Conservation (phyloP, 2,113 vertebrate genomes). For the Myotis lucifugus region DNA sequence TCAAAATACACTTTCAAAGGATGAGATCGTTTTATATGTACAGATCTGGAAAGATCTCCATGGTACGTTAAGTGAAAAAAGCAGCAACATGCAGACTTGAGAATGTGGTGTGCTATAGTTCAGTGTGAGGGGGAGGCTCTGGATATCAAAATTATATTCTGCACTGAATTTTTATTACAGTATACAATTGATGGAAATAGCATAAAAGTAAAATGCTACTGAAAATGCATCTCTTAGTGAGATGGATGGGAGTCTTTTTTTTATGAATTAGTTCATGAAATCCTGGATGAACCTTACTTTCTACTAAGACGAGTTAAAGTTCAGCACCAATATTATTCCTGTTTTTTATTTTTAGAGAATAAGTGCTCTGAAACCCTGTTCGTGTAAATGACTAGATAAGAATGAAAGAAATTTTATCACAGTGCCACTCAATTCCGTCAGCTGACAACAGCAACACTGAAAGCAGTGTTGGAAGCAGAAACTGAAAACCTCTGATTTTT, state of each 20-base stretch:
- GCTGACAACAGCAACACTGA: background rate
- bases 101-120: background rate
- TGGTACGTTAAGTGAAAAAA: background rate
- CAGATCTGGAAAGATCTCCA: background rate
- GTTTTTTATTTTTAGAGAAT: background rate
- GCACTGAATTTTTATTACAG: background rate
- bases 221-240: conserved; percentile 20
- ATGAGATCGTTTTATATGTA: background rate
- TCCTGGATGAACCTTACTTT: background rate
- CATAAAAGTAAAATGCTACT: background rate
- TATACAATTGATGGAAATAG: background rate
- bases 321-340: background rate
- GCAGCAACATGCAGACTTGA: background rate
- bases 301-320: background rate
- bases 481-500: background rate
- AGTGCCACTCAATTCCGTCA: background rate
- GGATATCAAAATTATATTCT: background rate
- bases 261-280: background rate
- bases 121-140: background rate
- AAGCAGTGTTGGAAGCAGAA: background rate
- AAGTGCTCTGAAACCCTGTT: background rate
- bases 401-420: background rate
- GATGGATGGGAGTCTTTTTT: background rate
- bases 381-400: background rate
- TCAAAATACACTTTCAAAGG: background rate